Conservation (phyloP, 2,888 invertebrate species). For the Ophion ellenae region DNA sequence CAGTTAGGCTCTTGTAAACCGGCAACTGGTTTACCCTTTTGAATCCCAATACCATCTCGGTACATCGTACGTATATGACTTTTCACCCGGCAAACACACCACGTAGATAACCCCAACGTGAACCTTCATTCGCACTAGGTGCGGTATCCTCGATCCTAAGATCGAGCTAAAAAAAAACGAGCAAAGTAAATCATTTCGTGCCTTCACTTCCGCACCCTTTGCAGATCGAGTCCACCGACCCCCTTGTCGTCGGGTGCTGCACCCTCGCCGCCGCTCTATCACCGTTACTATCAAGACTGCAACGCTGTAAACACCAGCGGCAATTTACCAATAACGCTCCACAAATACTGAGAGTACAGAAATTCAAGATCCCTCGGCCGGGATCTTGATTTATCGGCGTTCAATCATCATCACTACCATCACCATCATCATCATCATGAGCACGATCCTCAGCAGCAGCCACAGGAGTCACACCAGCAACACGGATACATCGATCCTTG, state of each 20-base stretch:
- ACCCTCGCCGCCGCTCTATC: slow-evolving; percentile 80
- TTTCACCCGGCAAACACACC: no score
- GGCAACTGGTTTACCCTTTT: no score
- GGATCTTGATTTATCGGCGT: slow-evolving; percentile 74
- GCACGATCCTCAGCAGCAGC: slow-evolving; percentile 29
- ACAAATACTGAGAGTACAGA: slow-evolving; percentile 83
- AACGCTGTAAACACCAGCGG: slow-evolving; percentile 82
- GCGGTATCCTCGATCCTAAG: no score
- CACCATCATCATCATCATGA: slow-evolving; percentile 66
- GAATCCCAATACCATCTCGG: no score
- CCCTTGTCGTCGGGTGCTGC: slow-evolving; percentile 80
- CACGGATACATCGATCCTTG: slow-evolving; percentile 75
- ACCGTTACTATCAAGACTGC: slow-evolving; percentile 83
- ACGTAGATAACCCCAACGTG: no score
- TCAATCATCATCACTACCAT: slow-evolving; percentile 61
- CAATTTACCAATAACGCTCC: slow-evolving; percentile 82
- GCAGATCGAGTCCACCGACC: slow-evolving; percentile 82
- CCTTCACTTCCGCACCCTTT: slow-evolving; percentile 49
- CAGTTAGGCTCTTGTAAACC: no score
- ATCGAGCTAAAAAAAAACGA: not conserved
- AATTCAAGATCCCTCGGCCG: slow-evolving; percentile 81
- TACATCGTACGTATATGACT: no score
- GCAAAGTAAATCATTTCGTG: no score
- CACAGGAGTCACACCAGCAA: slow-evolving; percentile 38
- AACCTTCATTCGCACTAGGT: no score